A percentile compares a stretch with the other conserved stretches of the same genome.
These are phyloP conservation scores for Parazoanthus atlanticus DNA, from an alignment of 92 coral and sea anemone species.

Conservation along the genomic window DNA sequence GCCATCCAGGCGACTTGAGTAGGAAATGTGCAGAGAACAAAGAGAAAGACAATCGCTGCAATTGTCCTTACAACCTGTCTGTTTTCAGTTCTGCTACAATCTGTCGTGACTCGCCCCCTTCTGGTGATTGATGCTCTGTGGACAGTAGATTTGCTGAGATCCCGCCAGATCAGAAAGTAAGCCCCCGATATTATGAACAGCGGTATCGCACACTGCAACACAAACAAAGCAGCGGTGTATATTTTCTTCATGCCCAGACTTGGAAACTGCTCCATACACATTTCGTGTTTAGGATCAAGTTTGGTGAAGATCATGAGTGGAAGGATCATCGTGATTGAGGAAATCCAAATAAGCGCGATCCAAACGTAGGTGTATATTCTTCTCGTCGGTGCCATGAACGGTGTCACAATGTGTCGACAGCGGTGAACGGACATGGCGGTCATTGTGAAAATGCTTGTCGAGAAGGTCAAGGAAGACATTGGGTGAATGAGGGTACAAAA, in stretches of 20 bases:
- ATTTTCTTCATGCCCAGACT: constrained; percentile 52
- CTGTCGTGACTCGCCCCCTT: constrained; percentile 21
- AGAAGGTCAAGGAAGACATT: constrained; percentile 71
- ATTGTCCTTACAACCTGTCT: constrained; percentile 81
- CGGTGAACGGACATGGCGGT: constrained; percentile 85
- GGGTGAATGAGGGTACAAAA: constrained; percentile 73
- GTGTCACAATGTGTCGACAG: constrained; percentile 76
- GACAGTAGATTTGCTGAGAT: constrained; percentile 53
- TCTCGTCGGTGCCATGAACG: constrained; percentile 69
- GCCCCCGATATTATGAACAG: constrained; percentile 79
- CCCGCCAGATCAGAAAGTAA: constrained; percentile 83
- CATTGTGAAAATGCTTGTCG: constrained; percentile 85
- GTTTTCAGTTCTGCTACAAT: constrained; percentile 68
- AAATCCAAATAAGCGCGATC: constrained; percentile 63
- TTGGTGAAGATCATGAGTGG: constrained; percentile 76
- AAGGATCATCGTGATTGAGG: constrained; percentile 58
- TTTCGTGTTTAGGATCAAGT: constrained; percentile 13
- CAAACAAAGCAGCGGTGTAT: constrained; percentile 78
- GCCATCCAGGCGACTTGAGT: constrained; percentile 90
- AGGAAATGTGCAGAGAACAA: constrained; percentile 87
- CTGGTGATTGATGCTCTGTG: constrained; percentile 19
- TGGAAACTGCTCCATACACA: constrained; percentile 76
- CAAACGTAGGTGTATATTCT: constrained; percentile 55
- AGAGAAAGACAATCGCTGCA: constrained; percentile 78
- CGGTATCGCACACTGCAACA: constrained; percentile 84